These are phyloP conservation scores for Drosophila setosimentum DNA, from an alignment of 2,888 invertebrate species.

Conservation along the genomic window DNA sequence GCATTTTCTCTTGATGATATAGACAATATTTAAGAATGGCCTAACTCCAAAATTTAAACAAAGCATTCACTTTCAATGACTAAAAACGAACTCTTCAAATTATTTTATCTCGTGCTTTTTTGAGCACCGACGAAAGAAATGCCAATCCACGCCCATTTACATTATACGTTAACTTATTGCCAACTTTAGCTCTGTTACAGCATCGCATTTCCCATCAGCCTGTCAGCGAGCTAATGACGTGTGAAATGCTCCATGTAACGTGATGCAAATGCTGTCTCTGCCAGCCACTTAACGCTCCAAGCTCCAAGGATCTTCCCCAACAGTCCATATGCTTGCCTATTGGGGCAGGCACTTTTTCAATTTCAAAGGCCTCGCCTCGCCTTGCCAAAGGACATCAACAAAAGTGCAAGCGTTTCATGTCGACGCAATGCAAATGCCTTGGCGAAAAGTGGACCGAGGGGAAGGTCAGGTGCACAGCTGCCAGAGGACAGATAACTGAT, in stretches of 20 bases:
- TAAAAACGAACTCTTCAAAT: neutral
- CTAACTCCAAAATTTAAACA: neutral
- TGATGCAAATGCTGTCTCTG: constrained; percentile 55
- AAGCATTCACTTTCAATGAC: neutral
- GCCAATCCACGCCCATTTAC: neutral
- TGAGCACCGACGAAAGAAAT: neutral
- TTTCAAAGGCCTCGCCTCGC: constrained; percentile 47
- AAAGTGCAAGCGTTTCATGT: constrained; percentile 71
- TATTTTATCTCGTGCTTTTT: neutral
- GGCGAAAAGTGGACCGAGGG: neutral
- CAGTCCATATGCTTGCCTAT: constrained; percentile 9
- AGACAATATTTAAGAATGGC: neutral
- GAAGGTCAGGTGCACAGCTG: constrained; percentile 45
- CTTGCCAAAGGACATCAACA: constrained; percentile 61
- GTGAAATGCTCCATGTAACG: constrained; percentile 62
- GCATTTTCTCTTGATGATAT: neutral
- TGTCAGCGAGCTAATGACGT: constrained; percentile 63
- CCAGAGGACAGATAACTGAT: neutral
- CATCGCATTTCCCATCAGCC: constrained; percentile 1
- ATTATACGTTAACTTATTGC: constrained; percentile 10
- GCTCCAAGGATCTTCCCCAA: constrained; percentile 6
- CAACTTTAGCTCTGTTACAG: constrained; percentile 4
- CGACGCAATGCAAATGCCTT: constrained; percentile 2
- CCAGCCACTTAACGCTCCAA: constrained; percentile 50
- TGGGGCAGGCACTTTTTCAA: constrained; percentile 57